Evolutionary conservation across 2,888 invertebrate genomes (phyloP).

Genomic region (Acanthococcus lagerstroemiae): DNA sequence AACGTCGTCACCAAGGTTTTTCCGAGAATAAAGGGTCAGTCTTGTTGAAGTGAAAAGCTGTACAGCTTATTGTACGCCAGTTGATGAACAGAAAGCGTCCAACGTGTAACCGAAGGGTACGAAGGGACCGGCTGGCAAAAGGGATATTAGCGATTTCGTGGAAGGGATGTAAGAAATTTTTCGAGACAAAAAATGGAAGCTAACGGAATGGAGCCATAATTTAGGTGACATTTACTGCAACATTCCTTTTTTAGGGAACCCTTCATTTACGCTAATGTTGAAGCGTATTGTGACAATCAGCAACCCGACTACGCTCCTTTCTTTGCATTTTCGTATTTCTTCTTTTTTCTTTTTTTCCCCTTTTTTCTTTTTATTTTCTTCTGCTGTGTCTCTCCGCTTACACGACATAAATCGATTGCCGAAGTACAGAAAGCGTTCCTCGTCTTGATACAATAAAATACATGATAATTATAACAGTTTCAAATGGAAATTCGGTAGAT

Average conservation of each 20-base stretch:
- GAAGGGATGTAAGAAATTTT: background rate
- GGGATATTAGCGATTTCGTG: background rate
- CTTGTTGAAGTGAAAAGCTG: too few relatives aligned
- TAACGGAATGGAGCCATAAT: background rate
- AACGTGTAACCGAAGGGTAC: too few relatives aligned
- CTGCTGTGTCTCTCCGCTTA: background rate
- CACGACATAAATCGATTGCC: background rate
- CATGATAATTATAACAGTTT: background rate
- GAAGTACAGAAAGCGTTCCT: background rate
- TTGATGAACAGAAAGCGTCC: too few relatives aligned
- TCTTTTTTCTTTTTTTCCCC: background rate
- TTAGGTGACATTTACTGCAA: slow-evolving; percentile 12
- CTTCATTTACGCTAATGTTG: slow-evolving; percentile 8
- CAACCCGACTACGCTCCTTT: background rate
- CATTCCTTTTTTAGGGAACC: background rate
- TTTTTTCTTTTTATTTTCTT: background rate
- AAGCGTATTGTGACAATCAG: slow-evolving; percentile 3
- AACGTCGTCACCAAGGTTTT: too few relatives aligned
- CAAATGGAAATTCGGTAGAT: background rate
- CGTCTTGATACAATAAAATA: background rate
- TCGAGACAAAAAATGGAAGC: background rate
- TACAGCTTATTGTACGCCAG: too few relatives aligned
- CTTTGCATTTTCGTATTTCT: background rate
- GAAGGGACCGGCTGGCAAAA: background rate
- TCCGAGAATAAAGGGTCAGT: too few relatives aligned